A percentile compares a stretch with the other conserved stretches of the same genome.
Evolutionary conservation across 2,888 invertebrate species (phyloP).

Genomic region (Oeneis ivallda): DNA sequence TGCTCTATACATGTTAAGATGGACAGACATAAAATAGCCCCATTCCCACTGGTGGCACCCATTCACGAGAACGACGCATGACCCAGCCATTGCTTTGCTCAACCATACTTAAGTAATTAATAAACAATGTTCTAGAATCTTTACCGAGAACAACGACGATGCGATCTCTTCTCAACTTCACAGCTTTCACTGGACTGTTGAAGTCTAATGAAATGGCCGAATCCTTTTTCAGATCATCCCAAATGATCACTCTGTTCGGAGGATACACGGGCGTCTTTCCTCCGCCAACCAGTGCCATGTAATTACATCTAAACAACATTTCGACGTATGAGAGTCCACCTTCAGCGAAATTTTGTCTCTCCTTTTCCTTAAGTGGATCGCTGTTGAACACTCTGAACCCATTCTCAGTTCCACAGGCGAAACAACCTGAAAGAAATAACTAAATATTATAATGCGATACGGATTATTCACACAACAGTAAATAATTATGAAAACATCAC

Average conservation of each 20-base stretch:
- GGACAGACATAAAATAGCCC: too few species aligned
- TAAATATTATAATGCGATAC: slow-evolving; percentile 36
- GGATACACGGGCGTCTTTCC: slow-evolving; percentile 96
- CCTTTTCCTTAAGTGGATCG: slow-evolving; percentile 98
- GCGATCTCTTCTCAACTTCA: slow-evolving; percentile 95
- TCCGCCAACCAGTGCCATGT: slow-evolving; percentile 97
- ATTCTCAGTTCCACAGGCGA: slow-evolving; percentile 98
- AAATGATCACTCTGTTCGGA: slow-evolving; percentile 96
- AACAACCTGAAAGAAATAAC: slow-evolving; percentile 91
- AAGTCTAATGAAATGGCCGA: slow-evolving; percentile 97
- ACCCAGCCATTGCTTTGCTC: too few species aligned
- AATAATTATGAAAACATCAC: slow-evolving; percentile 29
- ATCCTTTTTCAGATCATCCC: slow-evolving; percentile 98
- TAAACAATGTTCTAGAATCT: slow-evolving; percentile 18
- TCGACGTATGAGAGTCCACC: slow-evolving; percentile 97
- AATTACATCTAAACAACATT: slow-evolving; percentile 99
- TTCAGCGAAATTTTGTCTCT: slow-evolving; percentile 95
- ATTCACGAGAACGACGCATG: too few species aligned
- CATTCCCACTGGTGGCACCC: too few species aligned
- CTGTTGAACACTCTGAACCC: slow-evolving; percentile 98
- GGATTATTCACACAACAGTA: slow-evolving; percentile 37
- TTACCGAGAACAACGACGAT: slow-evolving; percentile 95
- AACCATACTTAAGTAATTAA: not conserved
- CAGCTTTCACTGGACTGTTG: slow-evolving; percentile 95
- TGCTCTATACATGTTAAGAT: too few species aligned